These are phyloP conservation scores for Gallinago undulata DNA, from an alignment of 2,113 vertebrate genomes.

Conservation along the genomic window DNA sequence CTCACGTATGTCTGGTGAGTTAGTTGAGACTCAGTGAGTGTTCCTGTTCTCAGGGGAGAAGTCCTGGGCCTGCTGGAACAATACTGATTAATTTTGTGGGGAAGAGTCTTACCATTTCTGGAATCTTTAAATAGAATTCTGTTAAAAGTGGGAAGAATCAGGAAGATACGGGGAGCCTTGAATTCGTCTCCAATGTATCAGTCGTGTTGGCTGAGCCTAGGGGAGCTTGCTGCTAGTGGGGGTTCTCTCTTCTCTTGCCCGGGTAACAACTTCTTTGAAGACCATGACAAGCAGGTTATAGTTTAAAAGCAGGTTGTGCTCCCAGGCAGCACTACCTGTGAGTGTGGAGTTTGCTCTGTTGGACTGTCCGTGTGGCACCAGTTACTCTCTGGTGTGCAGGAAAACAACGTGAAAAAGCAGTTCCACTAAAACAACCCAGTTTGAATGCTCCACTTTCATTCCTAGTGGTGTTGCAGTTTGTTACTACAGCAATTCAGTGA, in stretches of 20 bases:
- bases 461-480: not conserved
- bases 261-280: not conserved
- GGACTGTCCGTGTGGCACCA: not conserved
- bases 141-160: not conserved
- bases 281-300: not conserved
- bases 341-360: not conserved
- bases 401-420: not conserved
- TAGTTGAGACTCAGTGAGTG: not conserved
- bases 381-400: not conserved
- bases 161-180: not conserved
- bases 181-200: not conserved
- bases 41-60: not conserved
- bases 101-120: not conserved
- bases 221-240: not conserved
- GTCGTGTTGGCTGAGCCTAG: not conserved
- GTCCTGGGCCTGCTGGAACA: not conserved
- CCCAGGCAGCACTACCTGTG: not conserved
- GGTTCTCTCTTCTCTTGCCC: not conserved
- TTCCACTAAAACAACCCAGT: not conserved
- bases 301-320: not conserved
- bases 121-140: not conserved
- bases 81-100: not conserved
- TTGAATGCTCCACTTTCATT: not conserved
- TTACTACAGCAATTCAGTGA: not conserved
- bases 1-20: not conserved